Percentiles rank a stretch among this genome's conserved stretches.
phyloP scores from a whole-genome alignment of 1,140 invertebrate species.

The Cyrtorhinus lividipennis region DNA sequence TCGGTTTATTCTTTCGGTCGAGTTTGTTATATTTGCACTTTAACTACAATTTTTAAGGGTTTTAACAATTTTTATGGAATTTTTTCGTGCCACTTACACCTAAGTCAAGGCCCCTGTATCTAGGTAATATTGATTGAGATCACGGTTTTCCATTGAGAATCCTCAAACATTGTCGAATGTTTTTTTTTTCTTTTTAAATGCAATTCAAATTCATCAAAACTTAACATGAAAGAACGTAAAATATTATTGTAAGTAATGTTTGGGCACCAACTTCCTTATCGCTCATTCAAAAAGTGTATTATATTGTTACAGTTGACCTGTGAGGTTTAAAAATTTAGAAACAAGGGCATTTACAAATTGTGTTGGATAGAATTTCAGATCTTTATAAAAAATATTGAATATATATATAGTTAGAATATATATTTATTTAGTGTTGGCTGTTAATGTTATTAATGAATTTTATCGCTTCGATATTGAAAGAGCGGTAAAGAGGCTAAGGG shows the following conservation, averaged over 20 bases:
- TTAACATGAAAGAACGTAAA: too few species aligned
- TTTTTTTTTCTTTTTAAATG: too few species aligned
- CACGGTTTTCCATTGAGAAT: too few species aligned
- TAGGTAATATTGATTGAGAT: too few species aligned
- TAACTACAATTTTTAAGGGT: neutral
- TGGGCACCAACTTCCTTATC: constrained; percentile 19
- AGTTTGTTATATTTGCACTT: neutral
- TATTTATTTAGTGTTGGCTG: constrained; percentile 22
- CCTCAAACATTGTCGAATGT: too few species aligned
- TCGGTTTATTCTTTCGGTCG: neutral
- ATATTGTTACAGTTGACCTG: neutral
- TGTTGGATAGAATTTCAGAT: constrained; percentile 20
- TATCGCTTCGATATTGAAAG: constrained; percentile 13
- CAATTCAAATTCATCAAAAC: too few species aligned
- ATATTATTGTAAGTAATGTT: constrained; percentile 10
- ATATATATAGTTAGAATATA: constrained; percentile 19
- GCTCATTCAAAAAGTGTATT: constrained; percentile 15
- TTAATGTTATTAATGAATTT: constrained; percentile 23
- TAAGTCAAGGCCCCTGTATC: neutral
- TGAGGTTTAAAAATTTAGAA: constrained; percentile 14
- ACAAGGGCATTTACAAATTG: constrained; percentile 17
- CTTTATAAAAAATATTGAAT: constrained; percentile 19
- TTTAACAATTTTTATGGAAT: neutral
- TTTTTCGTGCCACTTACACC: neutral
- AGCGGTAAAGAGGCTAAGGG: constrained; percentile 14